Evolutionary conservation across 2,113 vertebrate species (phyloP).

Genomic region (Oncorhynchus masou): DNA sequence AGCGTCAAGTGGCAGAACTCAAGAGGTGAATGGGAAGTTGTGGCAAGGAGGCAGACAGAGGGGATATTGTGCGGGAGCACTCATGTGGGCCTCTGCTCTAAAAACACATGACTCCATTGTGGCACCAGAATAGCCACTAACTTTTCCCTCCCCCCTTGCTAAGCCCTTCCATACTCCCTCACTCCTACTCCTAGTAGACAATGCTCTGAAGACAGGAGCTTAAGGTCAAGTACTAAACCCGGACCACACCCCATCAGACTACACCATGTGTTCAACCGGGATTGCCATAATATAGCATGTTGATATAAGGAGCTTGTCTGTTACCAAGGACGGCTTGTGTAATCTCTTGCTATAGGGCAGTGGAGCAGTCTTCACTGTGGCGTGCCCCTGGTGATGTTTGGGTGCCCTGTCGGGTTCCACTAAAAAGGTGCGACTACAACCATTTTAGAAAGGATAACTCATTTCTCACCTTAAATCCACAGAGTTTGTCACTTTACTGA

Average conservation of each 20-base stretch:
- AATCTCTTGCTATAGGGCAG: too few relatives aligned
- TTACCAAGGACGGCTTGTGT: neutral
- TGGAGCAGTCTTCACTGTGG: too few relatives aligned
- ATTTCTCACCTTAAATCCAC: neutral
- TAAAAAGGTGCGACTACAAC: conserved; percentile 7
- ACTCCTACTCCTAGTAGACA: neutral
- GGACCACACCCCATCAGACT: conserved; percentile 1
- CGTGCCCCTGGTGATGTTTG: conserved; percentile 25
- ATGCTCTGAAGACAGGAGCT: conserved; percentile 18
- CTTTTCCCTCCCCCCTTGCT: conserved; percentile 26
- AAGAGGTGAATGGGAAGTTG: conserved; percentile 58
- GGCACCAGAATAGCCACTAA: conserved; percentile 48
- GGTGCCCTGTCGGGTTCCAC: conserved; percentile 14
- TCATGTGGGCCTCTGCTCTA: conserved; percentile 62
- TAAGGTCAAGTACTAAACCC: neutral
- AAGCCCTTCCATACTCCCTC: neutral
- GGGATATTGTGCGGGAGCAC: conserved; percentile 66
- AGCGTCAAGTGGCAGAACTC: conserved; percentile 31
- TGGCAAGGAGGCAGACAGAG: conserved; percentile 62
- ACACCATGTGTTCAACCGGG: neutral
- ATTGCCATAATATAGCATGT: neutral
- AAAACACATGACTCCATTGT: conserved; percentile 70
- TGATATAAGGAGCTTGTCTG: conserved; percentile 17
- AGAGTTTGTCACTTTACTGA: neutral
- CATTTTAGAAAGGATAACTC: conserved; percentile 5